Base-by-base conservation (phyloP, 1,140 invertebrate species). In the Plodia interpunctella region DNA sequence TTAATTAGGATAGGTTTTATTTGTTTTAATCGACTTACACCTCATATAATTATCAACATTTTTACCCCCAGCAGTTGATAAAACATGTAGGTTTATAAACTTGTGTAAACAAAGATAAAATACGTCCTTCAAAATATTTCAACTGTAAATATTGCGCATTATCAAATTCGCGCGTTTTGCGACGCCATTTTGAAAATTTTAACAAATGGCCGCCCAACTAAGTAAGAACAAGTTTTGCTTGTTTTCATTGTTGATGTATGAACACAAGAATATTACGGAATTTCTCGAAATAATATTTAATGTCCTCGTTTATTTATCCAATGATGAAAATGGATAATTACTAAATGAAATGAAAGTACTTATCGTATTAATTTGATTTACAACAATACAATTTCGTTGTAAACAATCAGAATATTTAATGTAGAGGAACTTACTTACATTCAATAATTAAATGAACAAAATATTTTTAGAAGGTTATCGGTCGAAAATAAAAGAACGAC, bases 151-250 rank as follows among this genome's bases (percentile, higher is more conserved):
- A 44, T 3, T 38, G 35, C 35, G 13, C 38, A 44, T 44, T 44
- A 32, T 32, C 30, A 32, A 32, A 32, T 32, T 32, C 8, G 30
- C 30, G 3, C 30, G 3, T 32, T 32, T 44, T 44, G 15, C 38
- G 38, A 44, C 38, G 38, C 38, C 38, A 44, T 44, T 44, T 44
- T 44, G 38, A 10, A n/a, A 44, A 44, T 15, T 44, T 44, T 44
- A 15, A n/a, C 38, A 44, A 44, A 44, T 44, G 38, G 38, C 38
- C 38, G 38, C 38, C 38, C 15, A n/a, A n/a, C n/a, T n/a, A 17
- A 13, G 1, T 44, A 10, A 15, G 38, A 44, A 44, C 38, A 44
- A 15, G 38, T 44, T 44, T 15, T 13, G 15, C 38, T 44, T 44
- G 38, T 44, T 44, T 44, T 15, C 13, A 44, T 44, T 44, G 38